Evolutionary conservation across 2,113 vertebrate genomes (phyloP).

Genomic region (Dinomys branickii): DNA sequence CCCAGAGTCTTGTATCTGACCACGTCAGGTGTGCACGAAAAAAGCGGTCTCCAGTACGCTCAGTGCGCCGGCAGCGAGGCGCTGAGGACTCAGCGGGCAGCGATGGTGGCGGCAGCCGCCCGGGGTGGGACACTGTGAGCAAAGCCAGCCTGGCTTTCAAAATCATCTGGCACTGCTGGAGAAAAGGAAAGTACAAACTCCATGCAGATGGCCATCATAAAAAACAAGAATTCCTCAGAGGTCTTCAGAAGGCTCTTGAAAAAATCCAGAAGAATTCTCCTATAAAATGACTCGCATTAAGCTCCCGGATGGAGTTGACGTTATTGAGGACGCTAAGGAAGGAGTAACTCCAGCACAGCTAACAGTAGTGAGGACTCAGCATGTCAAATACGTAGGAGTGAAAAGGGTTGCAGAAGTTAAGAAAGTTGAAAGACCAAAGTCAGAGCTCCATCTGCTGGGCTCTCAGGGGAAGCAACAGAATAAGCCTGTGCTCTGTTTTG

Average conservation of each 20-base stretch:
- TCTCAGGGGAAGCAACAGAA: conserved; percentile 89
- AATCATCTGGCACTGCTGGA: conserved; percentile 93
- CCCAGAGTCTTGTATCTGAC: neutral
- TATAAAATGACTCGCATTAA: conserved; percentile 87
- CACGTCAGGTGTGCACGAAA: neutral
- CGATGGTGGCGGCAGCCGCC: no score
- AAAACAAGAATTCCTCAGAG: conserved; percentile 93
- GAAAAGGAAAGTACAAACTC: conserved; percentile 97
- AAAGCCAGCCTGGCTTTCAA: conserved; percentile 92
- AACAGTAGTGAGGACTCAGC: conserved; percentile 95
- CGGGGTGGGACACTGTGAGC: no score
- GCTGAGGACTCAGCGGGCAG: no score
- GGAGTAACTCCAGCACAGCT: conserved; percentile 93
- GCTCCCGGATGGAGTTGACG: conserved; percentile 94
- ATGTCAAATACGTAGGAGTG: conserved; percentile 96
- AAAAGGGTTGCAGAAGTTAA: conserved; percentile 94
- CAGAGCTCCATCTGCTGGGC: conserved; percentile 96
- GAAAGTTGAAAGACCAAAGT: conserved; percentile 97
- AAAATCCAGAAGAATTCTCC: conserved; percentile 83
- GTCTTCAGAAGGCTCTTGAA: conserved; percentile 93
- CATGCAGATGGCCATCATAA: conserved; percentile 93
- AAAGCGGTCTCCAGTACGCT: no score
- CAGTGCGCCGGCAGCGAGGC: no score
- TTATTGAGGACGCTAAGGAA: conserved; percentile 86
- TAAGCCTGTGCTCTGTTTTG: conserved; percentile 93